phyloP scores from a whole-genome alignment of 2,888 invertebrate species.

The Agonopterix alstromeriana region DNA sequence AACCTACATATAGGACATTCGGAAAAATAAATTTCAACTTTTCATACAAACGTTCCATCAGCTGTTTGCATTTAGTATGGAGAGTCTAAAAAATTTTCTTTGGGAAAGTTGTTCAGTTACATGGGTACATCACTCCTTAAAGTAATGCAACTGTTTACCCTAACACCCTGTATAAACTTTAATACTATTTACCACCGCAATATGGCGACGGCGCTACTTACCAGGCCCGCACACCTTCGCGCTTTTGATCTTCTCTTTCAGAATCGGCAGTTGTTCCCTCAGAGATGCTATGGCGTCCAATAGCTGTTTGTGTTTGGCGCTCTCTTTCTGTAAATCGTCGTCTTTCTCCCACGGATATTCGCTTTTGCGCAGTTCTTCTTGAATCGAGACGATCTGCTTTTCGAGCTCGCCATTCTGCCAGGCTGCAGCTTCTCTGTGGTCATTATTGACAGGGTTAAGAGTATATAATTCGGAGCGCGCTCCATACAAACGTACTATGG shows the following conservation, averaged over 20 bases:
- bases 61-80: no score
- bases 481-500: no score
- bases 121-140: no score
- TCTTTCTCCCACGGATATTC: conserved; percentile 65
- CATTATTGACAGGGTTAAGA: no score
- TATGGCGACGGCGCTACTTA: conserved; percentile 16
- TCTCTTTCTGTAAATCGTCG: conserved; percentile 53
- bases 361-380: conserved; percentile 57
- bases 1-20: no score
- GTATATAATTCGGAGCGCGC: no score
- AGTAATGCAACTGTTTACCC: no score
- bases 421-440: conserved; percentile 55
- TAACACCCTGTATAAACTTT: no score
- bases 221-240: conserved; percentile 68
- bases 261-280: conserved; percentile 49
- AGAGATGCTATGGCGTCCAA: conserved; percentile 56
- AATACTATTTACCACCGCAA: neutral
- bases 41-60: no score
- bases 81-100: no score
- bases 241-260: conserved; percentile 63
- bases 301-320: conserved; percentile 49
- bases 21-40: no score
- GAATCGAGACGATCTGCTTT: conserved; percentile 58
- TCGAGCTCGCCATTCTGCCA: conserved; percentile 69
- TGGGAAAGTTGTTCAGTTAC: no score